A percentile compares a stretch with the other conserved stretches of the same genome.
Evolutionary conservation across 2,888 invertebrate genomes (phyloP).

Genomic region (Sesia bembeciformis): DNA sequence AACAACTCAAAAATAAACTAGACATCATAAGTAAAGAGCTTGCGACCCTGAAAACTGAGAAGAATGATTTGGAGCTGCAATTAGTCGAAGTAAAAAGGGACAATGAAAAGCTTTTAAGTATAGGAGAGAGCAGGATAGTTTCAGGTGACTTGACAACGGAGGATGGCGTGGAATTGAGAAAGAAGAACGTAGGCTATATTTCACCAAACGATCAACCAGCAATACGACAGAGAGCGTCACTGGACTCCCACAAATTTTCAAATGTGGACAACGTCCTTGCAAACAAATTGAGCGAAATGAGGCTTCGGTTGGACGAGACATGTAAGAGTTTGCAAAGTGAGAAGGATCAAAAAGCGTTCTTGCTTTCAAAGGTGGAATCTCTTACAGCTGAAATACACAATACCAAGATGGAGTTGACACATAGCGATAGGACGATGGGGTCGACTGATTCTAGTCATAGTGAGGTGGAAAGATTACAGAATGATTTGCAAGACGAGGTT

Average conservation of each 20-base stretch:
- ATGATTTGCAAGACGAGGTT: conserved; percentile 61
- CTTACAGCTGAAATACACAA: conserved; percentile 53
- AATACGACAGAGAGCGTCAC: conserved; percentile 48
- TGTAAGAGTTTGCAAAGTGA: conserved; percentile 53
- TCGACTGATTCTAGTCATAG: conserved; percentile 66
- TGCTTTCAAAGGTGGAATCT: conserved; percentile 50
- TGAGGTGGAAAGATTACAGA: conserved; percentile 58
- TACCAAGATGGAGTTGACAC: conserved; percentile 49
- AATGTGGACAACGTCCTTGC: conserved; percentile 59
- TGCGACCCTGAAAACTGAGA: conserved; percentile 82
- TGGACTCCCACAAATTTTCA: conserved; percentile 63
- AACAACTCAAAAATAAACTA: conserved; percentile 85
- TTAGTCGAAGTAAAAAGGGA: conserved; percentile 85
- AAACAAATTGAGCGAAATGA: conserved; percentile 52
- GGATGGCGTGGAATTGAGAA: conserved; percentile 55
- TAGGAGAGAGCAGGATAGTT: conserved; percentile 59
- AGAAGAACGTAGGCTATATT: conserved; percentile 41
- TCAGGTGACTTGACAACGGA: conserved; percentile 49
- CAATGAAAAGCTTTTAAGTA: conserved; percentile 82
- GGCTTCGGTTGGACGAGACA: conserved; percentile 52
- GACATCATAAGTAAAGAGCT: conserved; percentile 86
- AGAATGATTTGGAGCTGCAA: conserved; percentile 84
- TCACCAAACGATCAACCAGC: conserved; percentile 45
- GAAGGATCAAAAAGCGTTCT: conserved; percentile 57
- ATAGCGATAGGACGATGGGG: conserved; percentile 54